Percentiles rank a stretch among this genome's conserved stretches.
These are phyloP conservation scores for Xiphophorus hellerii DNA, from an alignment of 2,113 vertebrate species.

Conservation along the genomic window DNA sequence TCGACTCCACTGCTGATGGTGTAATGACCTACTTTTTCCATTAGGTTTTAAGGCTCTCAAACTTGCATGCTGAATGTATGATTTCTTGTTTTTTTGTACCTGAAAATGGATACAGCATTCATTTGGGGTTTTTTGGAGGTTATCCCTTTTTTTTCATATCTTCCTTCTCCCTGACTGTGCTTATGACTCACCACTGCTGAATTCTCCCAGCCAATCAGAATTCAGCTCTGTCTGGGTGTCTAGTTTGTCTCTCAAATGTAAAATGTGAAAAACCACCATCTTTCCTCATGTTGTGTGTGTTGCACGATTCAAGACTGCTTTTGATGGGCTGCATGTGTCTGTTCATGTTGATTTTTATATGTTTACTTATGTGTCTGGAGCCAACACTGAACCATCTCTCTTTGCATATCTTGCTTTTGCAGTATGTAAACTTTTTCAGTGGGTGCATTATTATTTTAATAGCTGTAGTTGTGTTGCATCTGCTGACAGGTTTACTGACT, in stretches of 20 bases:
- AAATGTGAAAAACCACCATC: slow-evolving; percentile 35
- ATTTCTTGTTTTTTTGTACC: background rate
- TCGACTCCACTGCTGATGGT: slow-evolving; percentile 10
- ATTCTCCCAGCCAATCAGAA: slow-evolving; percentile 65
- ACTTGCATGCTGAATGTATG: background rate
- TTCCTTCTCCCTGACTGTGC: slow-evolving; percentile 38
- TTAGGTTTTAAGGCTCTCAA: background rate
- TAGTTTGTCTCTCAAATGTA: slow-evolving; percentile 24
- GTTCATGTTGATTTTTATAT: background rate
- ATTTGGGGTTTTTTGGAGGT: slow-evolving; percentile 17
- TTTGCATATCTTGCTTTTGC: slow-evolving; percentile 8
- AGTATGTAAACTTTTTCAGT: background rate
- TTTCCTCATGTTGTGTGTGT: slow-evolving; percentile 7
- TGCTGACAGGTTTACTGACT: slow-evolving; percentile 3
- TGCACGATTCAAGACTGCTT: slow-evolving; percentile 40
- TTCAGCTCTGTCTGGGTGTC: slow-evolving; percentile 34
- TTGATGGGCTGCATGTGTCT: background rate
- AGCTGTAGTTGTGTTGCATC: slow-evolving; percentile 1
- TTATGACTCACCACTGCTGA: slow-evolving; percentile 81
- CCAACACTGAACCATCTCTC: slow-evolving; percentile 19
- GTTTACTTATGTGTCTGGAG: slow-evolving; percentile 11
- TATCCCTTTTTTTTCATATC: slow-evolving; percentile 23
- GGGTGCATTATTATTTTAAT: background rate
- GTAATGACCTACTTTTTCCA: slow-evolving; percentile 45
- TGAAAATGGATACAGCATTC: slow-evolving; percentile 16